phyloP scores from a whole-genome alignment of 2,888 invertebrate genomes.

The Drosophila multiciliata region DNA sequence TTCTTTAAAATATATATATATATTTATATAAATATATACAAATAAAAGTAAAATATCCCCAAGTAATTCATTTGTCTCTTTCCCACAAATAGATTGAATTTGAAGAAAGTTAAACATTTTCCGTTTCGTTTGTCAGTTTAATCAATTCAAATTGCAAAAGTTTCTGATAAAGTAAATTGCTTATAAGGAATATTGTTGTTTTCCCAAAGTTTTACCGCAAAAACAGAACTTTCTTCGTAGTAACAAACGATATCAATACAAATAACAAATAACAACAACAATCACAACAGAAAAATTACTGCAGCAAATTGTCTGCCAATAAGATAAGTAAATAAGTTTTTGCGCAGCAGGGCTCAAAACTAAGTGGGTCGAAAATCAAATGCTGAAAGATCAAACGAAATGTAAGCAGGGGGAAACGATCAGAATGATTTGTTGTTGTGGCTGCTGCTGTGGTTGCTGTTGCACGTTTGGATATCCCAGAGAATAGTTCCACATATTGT shows the following conservation, averaged over 20 bases:
- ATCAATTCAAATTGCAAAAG: slow-evolving; percentile 53
- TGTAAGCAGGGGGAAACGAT: slow-evolving; percentile 11
- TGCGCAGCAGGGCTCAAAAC: slow-evolving; percentile 9
- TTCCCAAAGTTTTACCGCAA: slow-evolving; percentile 10
- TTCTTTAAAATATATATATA: neutral
- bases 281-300: slow-evolving; percentile 23
- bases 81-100: slow-evolving; percentile 9
- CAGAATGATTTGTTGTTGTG: slow-evolving; percentile 1
- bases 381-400: slow-evolving; percentile 46
- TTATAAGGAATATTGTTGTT: slow-evolving; percentile 30
- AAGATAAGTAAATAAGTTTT: slow-evolving; percentile 46
- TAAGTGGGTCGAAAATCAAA: slow-evolving; percentile 60
- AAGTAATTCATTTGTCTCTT: slow-evolving; percentile 3
- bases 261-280: slow-evolving; percentile 14
- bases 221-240: slow-evolving; percentile 4
- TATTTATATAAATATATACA: neutral
- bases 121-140: slow-evolving; percentile 24
- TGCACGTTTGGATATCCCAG: slow-evolving; percentile 26
- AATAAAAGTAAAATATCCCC: neutral
- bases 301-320: slow-evolving; percentile 37
- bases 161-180: slow-evolving; percentile 53
- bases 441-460: slow-evolving; percentile 29
- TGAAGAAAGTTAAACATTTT: slow-evolving; percentile 11
- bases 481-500: slow-evolving; percentile 42
- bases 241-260: slow-evolving; percentile 23